Conservation (phyloP, 2,113 vertebrate genomes). For the Thermophis baileyi region DNA sequence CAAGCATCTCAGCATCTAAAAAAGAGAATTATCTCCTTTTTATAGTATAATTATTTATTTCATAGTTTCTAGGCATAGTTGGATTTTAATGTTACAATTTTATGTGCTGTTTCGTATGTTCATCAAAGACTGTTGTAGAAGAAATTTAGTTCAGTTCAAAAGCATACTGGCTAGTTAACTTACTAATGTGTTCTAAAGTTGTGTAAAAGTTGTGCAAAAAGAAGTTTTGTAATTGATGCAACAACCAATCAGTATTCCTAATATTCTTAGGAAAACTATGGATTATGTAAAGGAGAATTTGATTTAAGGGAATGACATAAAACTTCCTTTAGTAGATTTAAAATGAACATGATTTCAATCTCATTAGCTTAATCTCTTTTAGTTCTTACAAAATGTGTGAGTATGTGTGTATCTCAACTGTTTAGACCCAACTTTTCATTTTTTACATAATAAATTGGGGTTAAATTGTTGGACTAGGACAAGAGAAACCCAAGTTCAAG, state of each 20-base stretch:
- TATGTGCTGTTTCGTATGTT: not conserved
- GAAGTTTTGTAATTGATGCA: not conserved
- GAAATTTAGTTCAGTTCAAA: not conserved
- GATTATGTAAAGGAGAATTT: not conserved
- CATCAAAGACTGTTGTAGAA: not conserved
- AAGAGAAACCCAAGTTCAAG: not conserved
- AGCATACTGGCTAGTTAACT: not conserved
- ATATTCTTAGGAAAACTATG: not conserved
- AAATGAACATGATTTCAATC: not conserved
- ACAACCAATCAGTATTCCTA: not conserved
- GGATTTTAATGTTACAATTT: not conserved
- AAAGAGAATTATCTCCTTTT: not conserved
- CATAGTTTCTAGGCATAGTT: not conserved
- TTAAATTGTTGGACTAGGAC: not conserved
- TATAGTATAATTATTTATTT: not conserved
- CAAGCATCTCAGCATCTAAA: not conserved
- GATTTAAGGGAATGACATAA: not conserved
- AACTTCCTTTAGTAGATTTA: not conserved
- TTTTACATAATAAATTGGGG: not conserved
- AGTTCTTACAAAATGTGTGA: not conserved
- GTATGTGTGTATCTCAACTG: not conserved
- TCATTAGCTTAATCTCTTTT: not conserved
- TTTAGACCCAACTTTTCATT: not conserved
- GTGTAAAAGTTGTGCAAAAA: not conserved
- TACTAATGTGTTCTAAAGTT: not conserved